Conservation (phyloP, 2,113 vertebrate species). For the Gavia stellata region DNA sequence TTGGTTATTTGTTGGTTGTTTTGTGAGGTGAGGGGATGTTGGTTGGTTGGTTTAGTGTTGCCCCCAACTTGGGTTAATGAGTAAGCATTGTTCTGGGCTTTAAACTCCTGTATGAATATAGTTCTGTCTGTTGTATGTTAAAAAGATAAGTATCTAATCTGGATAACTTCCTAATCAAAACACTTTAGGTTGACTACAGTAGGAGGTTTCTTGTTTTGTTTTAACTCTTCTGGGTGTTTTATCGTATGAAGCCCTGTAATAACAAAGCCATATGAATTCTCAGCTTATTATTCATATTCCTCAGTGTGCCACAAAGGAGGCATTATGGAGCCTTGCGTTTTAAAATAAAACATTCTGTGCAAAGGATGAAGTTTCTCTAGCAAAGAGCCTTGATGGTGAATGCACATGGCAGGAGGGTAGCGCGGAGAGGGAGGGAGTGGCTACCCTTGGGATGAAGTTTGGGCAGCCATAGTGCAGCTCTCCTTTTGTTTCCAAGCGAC, state of each 20-base stretch:
- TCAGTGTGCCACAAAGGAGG: slow-evolving; percentile 28
- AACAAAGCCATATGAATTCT: slow-evolving; percentile 28
- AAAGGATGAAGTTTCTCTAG: background rate
- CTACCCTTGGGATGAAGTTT: background rate
- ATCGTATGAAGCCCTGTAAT: slow-evolving; percentile 29
- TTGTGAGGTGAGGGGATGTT: background rate
- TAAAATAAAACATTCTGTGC: slow-evolving; percentile 3
- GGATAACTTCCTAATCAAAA: background rate
- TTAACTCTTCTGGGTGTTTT: slow-evolving; percentile 36
- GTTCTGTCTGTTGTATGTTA: background rate
- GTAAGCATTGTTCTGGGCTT: background rate
- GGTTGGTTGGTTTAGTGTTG: background rate
- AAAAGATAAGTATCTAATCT: background rate
- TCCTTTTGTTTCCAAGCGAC: background rate
- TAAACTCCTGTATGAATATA: background rate
- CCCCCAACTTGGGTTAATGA: background rate
- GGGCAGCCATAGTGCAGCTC: background rate
- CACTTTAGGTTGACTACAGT: background rate
- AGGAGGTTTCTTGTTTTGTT: slow-evolving; percentile 27
- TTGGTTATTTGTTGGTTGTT: background rate
- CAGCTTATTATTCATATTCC: slow-evolving; percentile 36
- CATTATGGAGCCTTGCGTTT: slow-evolving; percentile 1
- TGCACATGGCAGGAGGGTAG: background rate
- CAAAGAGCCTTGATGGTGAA: background rate
- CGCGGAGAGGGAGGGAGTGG: background rate